Percentiles rank a stretch among this genome's conserved stretches.
phyloP scores from a whole-genome alignment of 2,888 invertebrate genomes.

The Pomacea canaliculata region DNA sequence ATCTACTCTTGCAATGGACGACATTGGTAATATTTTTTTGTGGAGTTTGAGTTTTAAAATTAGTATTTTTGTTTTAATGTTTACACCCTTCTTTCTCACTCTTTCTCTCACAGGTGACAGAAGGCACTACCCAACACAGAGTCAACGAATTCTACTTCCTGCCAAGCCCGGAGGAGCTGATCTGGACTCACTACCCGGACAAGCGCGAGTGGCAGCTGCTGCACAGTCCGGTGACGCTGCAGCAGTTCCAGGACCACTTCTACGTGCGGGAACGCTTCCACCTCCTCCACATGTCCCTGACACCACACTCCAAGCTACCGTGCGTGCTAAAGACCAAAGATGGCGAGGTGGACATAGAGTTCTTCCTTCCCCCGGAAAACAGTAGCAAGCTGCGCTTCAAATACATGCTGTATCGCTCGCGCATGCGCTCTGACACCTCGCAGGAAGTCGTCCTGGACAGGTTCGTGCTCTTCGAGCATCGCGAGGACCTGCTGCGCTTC shows the following conservation, averaged over 20 bases:
- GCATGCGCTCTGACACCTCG: constrained; percentile 34
- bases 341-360: constrained; percentile 59
- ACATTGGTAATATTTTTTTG: no score
- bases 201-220: constrained; percentile 64
- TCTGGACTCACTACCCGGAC: constrained; percentile 66
- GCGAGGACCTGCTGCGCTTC: constrained; percentile 51
- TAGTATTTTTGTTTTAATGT: no score
- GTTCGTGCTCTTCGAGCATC: constrained; percentile 63
- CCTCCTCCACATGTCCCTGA: constrained; percentile 52
- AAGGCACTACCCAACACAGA: constrained; percentile 61
- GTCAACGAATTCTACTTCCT: constrained; percentile 68
- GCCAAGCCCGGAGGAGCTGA: constrained; percentile 62
- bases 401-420: constrained; percentile 60
- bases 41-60: no score
- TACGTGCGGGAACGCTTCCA: constrained; percentile 65
- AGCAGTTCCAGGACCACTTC: constrained; percentile 58
- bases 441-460: constrained; percentile 52
- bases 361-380: constrained; percentile 48
- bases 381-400: constrained; percentile 57
- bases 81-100: no score
- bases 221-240: constrained; percentile 45
- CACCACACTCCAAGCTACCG: constrained; percentile 38
- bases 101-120: constrained; percentile 6
- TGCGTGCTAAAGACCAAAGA: constrained; percentile 51
- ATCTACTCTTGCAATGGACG: no score